Evolutionary conservation across 2,113 vertebrate species (phyloP).

Genomic region (Orcinus orca): DNA sequence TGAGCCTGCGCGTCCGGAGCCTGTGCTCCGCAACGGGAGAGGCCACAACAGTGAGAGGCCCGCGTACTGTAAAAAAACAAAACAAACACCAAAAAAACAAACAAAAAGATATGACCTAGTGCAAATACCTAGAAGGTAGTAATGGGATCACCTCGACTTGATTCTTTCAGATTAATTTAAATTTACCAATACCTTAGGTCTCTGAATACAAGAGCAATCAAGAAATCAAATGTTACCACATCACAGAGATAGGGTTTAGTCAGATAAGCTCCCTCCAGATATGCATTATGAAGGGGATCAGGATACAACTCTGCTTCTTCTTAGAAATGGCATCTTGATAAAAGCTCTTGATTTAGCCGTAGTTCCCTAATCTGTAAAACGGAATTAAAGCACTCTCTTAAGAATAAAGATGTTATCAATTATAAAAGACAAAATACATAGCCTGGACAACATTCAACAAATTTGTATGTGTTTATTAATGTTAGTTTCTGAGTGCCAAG

Average conservation of each 20-base stretch:
- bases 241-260: not conserved
- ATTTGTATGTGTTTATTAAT: not conserved
- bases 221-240: not conserved
- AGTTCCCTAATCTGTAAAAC: not conserved
- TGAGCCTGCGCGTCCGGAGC: too few species aligned
- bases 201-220: not conserved
- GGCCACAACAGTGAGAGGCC: too few species aligned
- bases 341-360: not conserved
- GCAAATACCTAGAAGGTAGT: not conserved
- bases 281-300: not conserved
- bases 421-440: not conserved
- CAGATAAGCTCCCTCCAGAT: not conserved
- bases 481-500: not conserved
- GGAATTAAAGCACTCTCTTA: not conserved
- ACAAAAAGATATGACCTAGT: not conserved
- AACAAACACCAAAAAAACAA: too few species aligned
- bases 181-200: not conserved
- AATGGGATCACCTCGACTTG: not conserved
- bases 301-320: not conserved
- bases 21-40: too few species aligned
- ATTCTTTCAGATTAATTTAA: constrained; percentile 2
- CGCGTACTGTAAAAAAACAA: too few species aligned
- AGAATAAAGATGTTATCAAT: not conserved
- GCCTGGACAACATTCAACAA: not conserved
- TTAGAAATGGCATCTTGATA: not conserved